Evolutionary conservation across 2,888 invertebrate species (phyloP), one percentile per base, ranked within the genome.

Genomic region (Ornithoptera priamus): DNA sequence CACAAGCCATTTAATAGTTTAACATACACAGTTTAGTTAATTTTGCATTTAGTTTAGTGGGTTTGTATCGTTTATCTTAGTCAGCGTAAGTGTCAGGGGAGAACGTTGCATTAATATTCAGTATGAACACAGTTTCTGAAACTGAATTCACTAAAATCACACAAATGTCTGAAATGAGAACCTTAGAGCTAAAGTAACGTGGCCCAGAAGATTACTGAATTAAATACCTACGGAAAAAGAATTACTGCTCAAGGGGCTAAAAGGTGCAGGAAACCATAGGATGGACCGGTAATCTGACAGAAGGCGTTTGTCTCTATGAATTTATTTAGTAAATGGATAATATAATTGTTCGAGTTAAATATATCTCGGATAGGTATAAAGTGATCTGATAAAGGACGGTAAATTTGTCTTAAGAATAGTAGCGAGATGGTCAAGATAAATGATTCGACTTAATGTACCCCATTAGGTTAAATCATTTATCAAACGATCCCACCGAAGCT

Each of bases 61-160:
- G 18, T 53, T n/a, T 17, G 53, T 18, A 53, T 53, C 17, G 53
- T 53, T 53, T 53, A 53, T 53, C 53, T 18, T 53, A 53, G 53
- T 53, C 53, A 53, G n/a, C 53, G n/a, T 53, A 53, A 53, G 53
- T 53, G 53, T 53, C 53, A 15, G n/a, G 53, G 53, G 53, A 53
- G 18, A 1, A 0, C 4, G 53, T 53, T 53, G n/a, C n/a, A 53
- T 53, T 53, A 53, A 53, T 53, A 53, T 53, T 53, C 53, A 53
- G 18, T 6, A 15, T 5, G 17, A 53, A 18, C 39, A 39, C 15
- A 53, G n/a, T 53, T n/a, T 53, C 53, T 39, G 10, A 39, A 39
- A 39, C 39, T 39, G 39, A 10, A 39, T 39, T 39, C 39, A 39
- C 10, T 39, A 39, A 39, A 39, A 39, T 39, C 39, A 39, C 39